Evolutionary conservation across 1,140 invertebrate species (phyloP).

Genomic region (Zophobas atratus): DNA sequence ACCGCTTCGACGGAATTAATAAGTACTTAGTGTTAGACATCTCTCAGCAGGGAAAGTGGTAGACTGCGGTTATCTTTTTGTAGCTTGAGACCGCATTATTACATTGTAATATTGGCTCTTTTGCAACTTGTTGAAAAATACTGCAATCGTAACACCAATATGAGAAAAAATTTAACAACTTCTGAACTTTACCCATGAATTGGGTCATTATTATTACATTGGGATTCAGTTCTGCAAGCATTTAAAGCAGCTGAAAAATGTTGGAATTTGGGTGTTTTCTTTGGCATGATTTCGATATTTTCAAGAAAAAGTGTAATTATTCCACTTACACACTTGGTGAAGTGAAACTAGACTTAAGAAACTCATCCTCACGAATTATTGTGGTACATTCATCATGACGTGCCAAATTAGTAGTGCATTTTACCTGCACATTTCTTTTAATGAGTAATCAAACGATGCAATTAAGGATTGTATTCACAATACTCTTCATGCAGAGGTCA

Average conservation of each 20-base stretch:
- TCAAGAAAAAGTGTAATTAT: conserved; percentile 24
- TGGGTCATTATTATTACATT: neutral
- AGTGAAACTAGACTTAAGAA: conserved; percentile 5
- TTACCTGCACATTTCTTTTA: neutral
- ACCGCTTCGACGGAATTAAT: conserved; percentile 35
- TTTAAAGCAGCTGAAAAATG: conserved; percentile 8
- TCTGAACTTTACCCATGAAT: neutral
- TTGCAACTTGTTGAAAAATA: conserved; percentile 35
- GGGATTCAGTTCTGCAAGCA: neutral
- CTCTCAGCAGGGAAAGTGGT: conserved; percentile 37
- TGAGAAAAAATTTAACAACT: conserved; percentile 21
- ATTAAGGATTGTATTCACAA: neutral
- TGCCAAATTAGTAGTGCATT: conserved; percentile 6
- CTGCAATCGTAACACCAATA: conserved; percentile 35
- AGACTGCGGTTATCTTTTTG: conserved; percentile 40
- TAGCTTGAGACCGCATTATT: conserved; percentile 42
- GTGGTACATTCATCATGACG: neutral
- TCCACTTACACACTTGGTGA: conserved; percentile 29
- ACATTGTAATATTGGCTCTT: conserved; percentile 41
- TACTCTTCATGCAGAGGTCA: neutral
- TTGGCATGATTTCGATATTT: conserved; percentile 12
- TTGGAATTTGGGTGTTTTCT: conserved; percentile 15
- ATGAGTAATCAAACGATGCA: neutral
- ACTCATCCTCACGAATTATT: conserved; percentile 12
- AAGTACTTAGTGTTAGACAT: conserved; percentile 29